phyloP scores from a whole-genome alignment of 2,797 vertebrate genomes.

The Sebastes ruberrimus region DNA sequence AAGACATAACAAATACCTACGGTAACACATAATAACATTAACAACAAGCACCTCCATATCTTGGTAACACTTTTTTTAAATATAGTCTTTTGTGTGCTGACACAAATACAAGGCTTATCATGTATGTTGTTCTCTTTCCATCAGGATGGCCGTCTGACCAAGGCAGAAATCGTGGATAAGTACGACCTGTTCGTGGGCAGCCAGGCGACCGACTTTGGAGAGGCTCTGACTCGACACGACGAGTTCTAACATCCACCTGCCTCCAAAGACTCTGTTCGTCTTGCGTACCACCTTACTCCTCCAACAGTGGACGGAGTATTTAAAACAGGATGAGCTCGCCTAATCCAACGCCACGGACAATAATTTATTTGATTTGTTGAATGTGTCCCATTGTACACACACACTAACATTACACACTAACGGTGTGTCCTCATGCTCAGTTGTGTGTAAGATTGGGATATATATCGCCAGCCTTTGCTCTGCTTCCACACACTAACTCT shows the following conservation, averaged over 20 bases:
- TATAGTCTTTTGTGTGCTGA: background rate
- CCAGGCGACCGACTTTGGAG: slow-evolving; percentile 98
- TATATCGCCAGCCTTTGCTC: slow-evolving; percentile 29
- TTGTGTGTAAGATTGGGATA: slow-evolving; percentile 27
- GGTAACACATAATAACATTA: background rate
- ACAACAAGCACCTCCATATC: background rate
- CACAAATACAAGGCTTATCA: background rate
- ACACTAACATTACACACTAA: slow-evolving; percentile 25
- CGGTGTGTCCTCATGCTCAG: slow-evolving; percentile 33
- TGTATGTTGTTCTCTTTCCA: slow-evolving; percentile 3
- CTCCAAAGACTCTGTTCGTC: slow-evolving; percentile 64
- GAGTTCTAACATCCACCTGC: slow-evolving; percentile 85
- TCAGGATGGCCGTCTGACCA: slow-evolving; percentile 93
- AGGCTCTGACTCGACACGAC: slow-evolving; percentile 95
- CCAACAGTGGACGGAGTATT: slow-evolving; percentile 9
- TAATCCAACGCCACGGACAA: slow-evolving; percentile 72
- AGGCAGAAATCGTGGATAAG: slow-evolving; percentile 95
- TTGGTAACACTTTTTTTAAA: background rate
- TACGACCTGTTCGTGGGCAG: slow-evolving; percentile 98
- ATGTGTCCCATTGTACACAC: slow-evolving; percentile 62
- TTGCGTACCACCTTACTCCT: slow-evolving; percentile 34
- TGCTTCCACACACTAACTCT: slow-evolving; percentile 33
- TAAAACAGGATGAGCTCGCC: slow-evolving; percentile 34
- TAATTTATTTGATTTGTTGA: slow-evolving; percentile 91
- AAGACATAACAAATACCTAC: background rate